Percentiles rank a stretch among this genome's conserved stretches.
phyloP scores from a whole-genome alignment of 2,113 vertebrate genomes.

The Arenaria interpres region DNA sequence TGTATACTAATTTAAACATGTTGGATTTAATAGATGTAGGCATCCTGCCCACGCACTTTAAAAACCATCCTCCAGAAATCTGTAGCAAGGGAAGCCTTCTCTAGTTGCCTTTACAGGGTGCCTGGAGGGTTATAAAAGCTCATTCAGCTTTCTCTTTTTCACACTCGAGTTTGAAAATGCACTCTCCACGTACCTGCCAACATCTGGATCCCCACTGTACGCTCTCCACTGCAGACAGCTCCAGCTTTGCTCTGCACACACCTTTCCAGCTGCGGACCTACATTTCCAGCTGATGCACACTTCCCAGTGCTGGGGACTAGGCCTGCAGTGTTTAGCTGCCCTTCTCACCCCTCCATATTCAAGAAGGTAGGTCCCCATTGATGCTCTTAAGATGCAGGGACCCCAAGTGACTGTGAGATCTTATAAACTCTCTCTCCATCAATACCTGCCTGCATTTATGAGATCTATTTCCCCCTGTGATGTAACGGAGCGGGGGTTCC shows the following conservation, averaged over 20 bases:
- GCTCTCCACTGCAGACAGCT: accelerated
- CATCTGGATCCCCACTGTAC: background rate
- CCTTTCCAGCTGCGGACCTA: background rate
- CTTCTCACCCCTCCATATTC: background rate
- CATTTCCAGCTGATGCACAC: background rate
- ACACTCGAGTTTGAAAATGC: background rate
- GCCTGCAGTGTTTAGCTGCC: background rate
- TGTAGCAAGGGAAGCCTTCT: background rate
- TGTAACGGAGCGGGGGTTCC: accelerated
- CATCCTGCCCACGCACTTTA: background rate
- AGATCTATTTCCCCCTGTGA: background rate
- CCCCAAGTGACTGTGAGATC: background rate
- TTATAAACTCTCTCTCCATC: background rate
- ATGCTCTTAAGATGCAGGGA: background rate
- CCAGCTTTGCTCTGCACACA: background rate
- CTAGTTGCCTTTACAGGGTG: background rate
- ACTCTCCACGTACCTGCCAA: background rate
- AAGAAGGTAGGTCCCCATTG: too few species aligned
- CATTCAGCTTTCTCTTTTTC: background rate
- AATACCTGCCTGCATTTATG: accelerated
- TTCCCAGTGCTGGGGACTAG: accelerated
- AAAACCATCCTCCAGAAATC: background rate
- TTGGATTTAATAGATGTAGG: background rate
- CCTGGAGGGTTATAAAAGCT: background rate
- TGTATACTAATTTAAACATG: accelerated